These are phyloP conservation scores for Drosophila demipolita DNA, from an alignment of 2,888 invertebrate genomes.

Conservation along the genomic window DNA sequence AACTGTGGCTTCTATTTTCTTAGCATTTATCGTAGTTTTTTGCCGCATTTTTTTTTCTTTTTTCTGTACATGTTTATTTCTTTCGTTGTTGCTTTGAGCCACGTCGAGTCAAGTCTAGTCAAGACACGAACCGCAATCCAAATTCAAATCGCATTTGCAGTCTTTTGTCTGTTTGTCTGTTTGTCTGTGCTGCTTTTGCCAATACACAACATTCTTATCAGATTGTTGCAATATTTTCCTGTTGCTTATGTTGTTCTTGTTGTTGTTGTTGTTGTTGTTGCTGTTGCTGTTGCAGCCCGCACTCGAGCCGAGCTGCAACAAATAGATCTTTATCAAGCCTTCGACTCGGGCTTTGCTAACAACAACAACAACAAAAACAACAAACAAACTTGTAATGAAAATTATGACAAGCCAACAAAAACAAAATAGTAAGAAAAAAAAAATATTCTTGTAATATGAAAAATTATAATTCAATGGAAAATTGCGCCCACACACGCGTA, in stretches of 20 bases:
- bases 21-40: neutral
- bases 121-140: constrained; percentile 45
- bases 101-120: constrained; percentile 18
- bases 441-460: constrained; percentile 53
- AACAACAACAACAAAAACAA: constrained; percentile 52
- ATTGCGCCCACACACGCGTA: constrained; percentile 73
- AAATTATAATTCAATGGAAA: constrained; percentile 79
- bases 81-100: constrained; percentile 1
- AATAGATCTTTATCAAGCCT: constrained; percentile 77
- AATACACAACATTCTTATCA: constrained; percentile 74
- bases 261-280: constrained; percentile 38
- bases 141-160: constrained; percentile 13
- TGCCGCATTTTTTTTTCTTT: neutral
- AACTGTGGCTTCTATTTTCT: constrained; percentile 31
- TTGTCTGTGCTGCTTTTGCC: constrained; percentile 46
- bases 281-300: constrained; percentile 59
- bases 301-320: constrained; percentile 49
- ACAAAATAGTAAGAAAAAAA: constrained; percentile 20
- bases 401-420: constrained; percentile 76
- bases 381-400: constrained; percentile 75
- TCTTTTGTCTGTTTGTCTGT: constrained; percentile 37
- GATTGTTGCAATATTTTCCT: constrained; percentile 73
- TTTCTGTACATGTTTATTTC: neutral
- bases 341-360: constrained; percentile 65
- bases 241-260: constrained; percentile 41